These are phyloP conservation scores for Cephalotes varians DNA, from an alignment of 2,888 invertebrate species.

Conservation along the genomic window DNA sequence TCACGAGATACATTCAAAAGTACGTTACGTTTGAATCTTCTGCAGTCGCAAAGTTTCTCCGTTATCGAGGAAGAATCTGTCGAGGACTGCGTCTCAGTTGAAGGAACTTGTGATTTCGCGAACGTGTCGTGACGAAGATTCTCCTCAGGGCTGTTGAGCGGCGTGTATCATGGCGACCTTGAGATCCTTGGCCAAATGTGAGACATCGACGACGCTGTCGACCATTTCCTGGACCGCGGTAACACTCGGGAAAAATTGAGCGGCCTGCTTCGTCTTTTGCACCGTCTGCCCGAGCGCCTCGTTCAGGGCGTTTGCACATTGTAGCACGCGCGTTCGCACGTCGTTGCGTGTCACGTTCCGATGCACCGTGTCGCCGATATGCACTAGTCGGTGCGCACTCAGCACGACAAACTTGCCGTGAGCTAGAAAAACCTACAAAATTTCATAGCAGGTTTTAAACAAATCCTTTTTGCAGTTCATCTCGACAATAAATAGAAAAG, in stretches of 20 bases:
- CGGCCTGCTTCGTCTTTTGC: constrained; percentile 95
- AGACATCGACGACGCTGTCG: constrained; percentile 94
- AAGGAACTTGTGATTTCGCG: constrained; percentile 65
- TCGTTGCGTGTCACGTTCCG: constrained; percentile 93
- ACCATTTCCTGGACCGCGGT: constrained; percentile 97
- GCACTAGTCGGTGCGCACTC: constrained; percentile 96
- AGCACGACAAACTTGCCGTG: constrained; percentile 98
- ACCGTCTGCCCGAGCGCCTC: constrained; percentile 94
- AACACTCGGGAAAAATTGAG: constrained; percentile 96
- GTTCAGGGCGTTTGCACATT: constrained; percentile 93
- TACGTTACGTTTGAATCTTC: constrained; percentile 9
- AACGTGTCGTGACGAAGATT: not conserved
- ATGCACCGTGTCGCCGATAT: constrained; percentile 97
- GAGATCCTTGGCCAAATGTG: constrained; percentile 93
- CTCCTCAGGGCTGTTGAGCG: constrained; percentile 86
- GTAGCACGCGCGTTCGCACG: constrained; percentile 90
- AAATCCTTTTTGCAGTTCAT: not conserved
- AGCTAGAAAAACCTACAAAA: constrained; percentile 90
- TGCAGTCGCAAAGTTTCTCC: constrained; percentile 23
- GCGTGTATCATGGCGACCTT: constrained; percentile 91
- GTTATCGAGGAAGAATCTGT: constrained; percentile 34
- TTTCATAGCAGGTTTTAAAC: constrained; percentile 4
- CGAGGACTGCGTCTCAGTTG: constrained; percentile 50
- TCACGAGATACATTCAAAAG: not conserved
- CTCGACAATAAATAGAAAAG: not conserved